These are phyloP conservation scores for Rhinichthys osculus DNA, from an alignment of 2,797 vertebrate species.

Conservation along the genomic window DNA sequence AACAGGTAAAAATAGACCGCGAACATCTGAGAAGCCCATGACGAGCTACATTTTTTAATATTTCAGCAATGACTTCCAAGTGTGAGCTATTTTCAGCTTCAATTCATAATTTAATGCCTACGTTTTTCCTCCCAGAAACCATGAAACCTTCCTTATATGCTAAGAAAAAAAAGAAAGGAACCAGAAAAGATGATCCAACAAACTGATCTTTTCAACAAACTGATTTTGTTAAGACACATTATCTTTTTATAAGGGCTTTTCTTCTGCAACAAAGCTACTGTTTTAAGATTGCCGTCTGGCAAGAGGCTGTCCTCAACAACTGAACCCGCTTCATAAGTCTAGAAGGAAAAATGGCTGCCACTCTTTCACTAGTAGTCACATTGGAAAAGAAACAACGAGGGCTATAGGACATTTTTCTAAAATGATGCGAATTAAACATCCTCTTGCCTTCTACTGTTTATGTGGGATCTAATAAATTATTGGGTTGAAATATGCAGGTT, in stretches of 20 bases:
- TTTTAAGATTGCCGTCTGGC: neutral
- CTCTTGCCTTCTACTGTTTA: neutral
- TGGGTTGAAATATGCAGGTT: neutral
- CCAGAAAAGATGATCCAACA: slow-evolving; percentile 46
- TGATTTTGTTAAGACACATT: slow-evolving; percentile 10
- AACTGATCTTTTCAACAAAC: slow-evolving; percentile 19
- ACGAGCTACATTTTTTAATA: slow-evolving; percentile 79
- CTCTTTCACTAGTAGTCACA: neutral
- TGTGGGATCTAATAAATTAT: neutral
- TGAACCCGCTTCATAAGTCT: neutral
- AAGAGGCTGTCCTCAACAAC: neutral
- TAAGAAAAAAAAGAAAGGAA: slow-evolving; percentile 44
- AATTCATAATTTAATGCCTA: slow-evolving; percentile 81
- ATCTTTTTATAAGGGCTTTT: slow-evolving; percentile 4
- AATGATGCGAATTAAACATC: neutral
- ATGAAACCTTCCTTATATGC: slow-evolving; percentile 67
- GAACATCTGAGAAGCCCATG: slow-evolving; percentile 70
- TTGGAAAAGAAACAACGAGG: neutral
- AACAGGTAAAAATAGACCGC: slow-evolving; percentile 66
- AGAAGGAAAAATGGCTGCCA: neutral
- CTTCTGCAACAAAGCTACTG: neutral
- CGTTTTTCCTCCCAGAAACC: slow-evolving; percentile 74
- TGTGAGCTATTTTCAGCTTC: slow-evolving; percentile 79
- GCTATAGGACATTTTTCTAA: neutral
- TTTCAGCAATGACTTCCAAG: slow-evolving; percentile 79